Evolutionary conservation across 2,113 vertebrate genomes (phyloP).

Genomic region (Egretta garzetta): DNA sequence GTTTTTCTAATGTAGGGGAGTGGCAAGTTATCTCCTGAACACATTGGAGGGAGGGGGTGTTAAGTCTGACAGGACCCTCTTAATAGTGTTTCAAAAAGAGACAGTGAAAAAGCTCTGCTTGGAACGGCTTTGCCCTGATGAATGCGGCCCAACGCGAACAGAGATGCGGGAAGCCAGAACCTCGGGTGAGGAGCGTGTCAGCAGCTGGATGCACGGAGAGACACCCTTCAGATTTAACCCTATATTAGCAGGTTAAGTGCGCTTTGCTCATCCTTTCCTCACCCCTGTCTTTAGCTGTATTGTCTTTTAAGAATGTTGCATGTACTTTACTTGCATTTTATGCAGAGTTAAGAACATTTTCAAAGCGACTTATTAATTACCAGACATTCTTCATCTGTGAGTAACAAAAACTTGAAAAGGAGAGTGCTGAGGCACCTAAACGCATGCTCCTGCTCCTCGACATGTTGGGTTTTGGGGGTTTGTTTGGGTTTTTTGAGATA

Average conservation of each 20-base stretch:
- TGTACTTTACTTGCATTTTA: neutral
- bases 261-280: neutral
- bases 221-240: neutral
- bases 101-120: neutral
- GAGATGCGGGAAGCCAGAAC: neutral
- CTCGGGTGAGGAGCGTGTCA: neutral
- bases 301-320: neutral
- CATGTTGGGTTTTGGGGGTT: neutral
- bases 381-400: neutral
- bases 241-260: neutral
- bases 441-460: neutral
- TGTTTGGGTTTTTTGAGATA: neutral
- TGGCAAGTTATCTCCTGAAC: neutral
- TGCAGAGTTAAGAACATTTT: neutral
- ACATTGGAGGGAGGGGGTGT: neutral
- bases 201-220: neutral
- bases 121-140: neutral
- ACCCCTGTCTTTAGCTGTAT: neutral
- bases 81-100: fast-evolving
- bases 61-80: neutral
- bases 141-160: fast-evolving
- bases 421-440: neutral
- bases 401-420: neutral
- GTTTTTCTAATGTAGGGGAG: neutral
- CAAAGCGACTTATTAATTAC: neutral